Base-by-base conservation (phyloP, 2,113 vertebrate genomes). In the Anoplopoma fimbria region DNA sequence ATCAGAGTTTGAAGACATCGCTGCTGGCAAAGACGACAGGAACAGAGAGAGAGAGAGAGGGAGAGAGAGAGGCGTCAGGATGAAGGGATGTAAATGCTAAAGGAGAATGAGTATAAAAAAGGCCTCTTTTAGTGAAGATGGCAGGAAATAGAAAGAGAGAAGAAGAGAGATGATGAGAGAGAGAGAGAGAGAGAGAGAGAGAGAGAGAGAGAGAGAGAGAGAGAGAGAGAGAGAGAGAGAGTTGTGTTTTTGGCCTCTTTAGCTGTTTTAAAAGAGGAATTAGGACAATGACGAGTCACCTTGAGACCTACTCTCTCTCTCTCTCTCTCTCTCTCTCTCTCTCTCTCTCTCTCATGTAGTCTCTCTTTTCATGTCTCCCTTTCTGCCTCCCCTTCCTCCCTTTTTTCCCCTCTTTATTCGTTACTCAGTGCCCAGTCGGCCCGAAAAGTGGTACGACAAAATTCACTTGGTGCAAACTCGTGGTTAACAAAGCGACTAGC, bases 1-100 rank as follows among this genome's bases (percentile, higher is more conserved):
- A 93, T 94, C 92, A 94, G 91, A 88, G 89, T 93, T 92, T 93
- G 90, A 92, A 91, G 92, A 93, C 89, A 91, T 92, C 79, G 91
- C 93, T 94, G 90, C 81, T 92, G 93, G 93, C 92, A 94, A 94
- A 94, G 90, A 89, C 88, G 81, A 88, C 88, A 83, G 85, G 87
- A 87, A 92, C 88, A 90, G 75, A 84, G 89, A 62, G 83, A 72
- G 75, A 57, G 77, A 34, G 63, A 15, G n/a, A 13, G 63, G n/a
- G 36, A 34, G 49, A 5, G 57, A 65, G 72, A 65, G 70, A 31
- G 34, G 86, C 61, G 14, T 62, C 61, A 27, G 86, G 87, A 90
- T 87, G 82, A 84, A 89, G 87, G 85, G 81, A 87, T 85, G 86
- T 69, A 87, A 88, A 91, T 55, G 82, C 84, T 79, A 36, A 88